These are phyloP conservation scores for Zaprionus tsacasi DNA, from an alignment of 1,140 invertebrate genomes.

Conservation along the genomic window DNA sequence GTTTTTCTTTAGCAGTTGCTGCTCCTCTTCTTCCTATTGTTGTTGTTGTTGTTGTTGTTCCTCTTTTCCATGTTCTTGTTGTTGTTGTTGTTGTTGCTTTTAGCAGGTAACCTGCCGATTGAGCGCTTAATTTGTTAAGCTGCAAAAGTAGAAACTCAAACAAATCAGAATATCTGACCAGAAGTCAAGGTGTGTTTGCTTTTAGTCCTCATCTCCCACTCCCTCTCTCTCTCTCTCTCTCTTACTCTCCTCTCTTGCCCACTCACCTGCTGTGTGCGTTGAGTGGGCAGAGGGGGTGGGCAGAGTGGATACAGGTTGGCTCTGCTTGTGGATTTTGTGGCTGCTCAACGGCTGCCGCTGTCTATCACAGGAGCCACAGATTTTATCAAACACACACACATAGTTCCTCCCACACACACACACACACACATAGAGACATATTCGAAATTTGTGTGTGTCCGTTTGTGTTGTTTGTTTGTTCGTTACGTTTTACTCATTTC, in stretches of 20 bases:
- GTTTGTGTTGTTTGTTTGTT: constrained; percentile 61
- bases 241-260: background rate
- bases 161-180: constrained; percentile 81
- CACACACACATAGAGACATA: constrained; percentile 32
- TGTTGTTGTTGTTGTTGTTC: constrained; percentile 1
- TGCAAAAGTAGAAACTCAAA: constrained; percentile 83
- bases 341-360: constrained; percentile 56
- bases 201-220: constrained; percentile 19
- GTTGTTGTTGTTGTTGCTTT: constrained; percentile 29
- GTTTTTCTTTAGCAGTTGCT: constrained; percentile 11
- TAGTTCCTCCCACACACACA: constrained; percentile 12
- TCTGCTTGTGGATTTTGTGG: constrained; percentile 64
- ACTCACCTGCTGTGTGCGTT: background rate
- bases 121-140: constrained; percentile 83
- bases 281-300: constrained; percentile 15
- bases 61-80: constrained; percentile 5
- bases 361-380: constrained; percentile 61
- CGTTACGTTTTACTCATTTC: constrained; percentile 71
- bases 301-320: constrained; percentile 26
- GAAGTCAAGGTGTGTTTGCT: constrained; percentile 80
- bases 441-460: constrained; percentile 65
- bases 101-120: constrained; percentile 63
- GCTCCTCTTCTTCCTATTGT: background rate
- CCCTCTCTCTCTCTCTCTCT: background rate
- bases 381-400: constrained; percentile 61